phyloP scores from a whole-genome alignment of 2,797 vertebrate species.

The Falco biarmicus region DNA sequence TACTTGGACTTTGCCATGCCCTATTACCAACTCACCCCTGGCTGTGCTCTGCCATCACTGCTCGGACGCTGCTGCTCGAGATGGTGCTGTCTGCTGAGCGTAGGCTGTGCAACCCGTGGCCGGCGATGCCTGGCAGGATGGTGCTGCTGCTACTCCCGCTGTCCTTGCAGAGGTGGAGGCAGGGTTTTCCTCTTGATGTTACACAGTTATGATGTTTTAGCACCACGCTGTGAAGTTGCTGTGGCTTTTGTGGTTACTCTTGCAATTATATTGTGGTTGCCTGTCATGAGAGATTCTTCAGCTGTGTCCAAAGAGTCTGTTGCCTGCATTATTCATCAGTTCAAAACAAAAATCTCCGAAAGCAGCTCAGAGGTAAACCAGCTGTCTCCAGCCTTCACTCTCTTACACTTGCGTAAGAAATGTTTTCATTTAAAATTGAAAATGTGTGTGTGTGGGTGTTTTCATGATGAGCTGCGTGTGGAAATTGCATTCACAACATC shows the following conservation, averaged over 20 bases:
- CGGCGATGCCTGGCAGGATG: not conserved
- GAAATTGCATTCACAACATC: not conserved
- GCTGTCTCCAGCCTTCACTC: not conserved
- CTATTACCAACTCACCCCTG: not conserved
- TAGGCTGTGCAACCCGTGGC: accelerated
- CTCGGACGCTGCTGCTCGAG: not conserved
- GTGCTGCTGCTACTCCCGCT: not conserved
- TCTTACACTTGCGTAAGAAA: not conserved
- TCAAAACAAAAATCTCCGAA: not conserved
- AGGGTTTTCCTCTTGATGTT: not conserved
- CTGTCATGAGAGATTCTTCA: not conserved
- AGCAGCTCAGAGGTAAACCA: not conserved
- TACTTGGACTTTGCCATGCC: not conserved
- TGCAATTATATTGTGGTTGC: not conserved
- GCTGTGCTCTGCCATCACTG: not conserved
- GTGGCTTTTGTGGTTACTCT: not conserved
- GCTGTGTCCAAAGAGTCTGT: not conserved
- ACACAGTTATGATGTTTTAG: not conserved
- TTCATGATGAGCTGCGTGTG: not conserved
- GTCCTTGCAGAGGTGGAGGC: not conserved
- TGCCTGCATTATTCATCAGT: not conserved
- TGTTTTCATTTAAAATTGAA: not conserved
- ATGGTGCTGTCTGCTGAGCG: not conserved
- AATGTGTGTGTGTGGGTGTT: not conserved
- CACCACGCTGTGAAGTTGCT: not conserved